A percentile compares a stretch with the other conserved stretches of the same genome.
These are phyloP conservation scores for Origma solitaria DNA, from an alignment of 2,113 vertebrate genomes.

Conservation along the genomic window DNA sequence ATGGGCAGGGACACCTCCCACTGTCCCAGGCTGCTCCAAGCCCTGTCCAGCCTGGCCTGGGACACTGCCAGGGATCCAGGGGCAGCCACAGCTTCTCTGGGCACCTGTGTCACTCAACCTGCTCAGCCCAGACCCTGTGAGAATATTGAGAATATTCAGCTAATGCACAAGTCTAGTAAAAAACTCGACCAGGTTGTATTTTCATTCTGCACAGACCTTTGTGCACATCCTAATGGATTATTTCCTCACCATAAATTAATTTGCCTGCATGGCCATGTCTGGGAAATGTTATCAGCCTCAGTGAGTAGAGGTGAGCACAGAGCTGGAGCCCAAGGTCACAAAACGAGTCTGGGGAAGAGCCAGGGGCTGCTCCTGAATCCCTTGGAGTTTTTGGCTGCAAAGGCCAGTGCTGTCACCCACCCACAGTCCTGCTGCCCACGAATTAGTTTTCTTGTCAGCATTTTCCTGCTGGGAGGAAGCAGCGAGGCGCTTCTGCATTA, in stretches of 20 bases:
- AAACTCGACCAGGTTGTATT: not conserved
- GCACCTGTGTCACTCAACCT: not conserved
- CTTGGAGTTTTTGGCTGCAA: not conserved
- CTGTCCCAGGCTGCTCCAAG: fast-evolving
- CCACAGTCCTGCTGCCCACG: not conserved
- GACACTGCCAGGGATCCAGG: fast-evolving
- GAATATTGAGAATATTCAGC: not conserved
- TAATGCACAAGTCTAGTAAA: not conserved
- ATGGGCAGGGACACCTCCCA: not conserved
- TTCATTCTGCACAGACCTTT: not conserved
- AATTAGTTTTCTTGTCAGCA: not conserved
- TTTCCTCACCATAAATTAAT: not conserved
- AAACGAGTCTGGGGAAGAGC: not conserved
- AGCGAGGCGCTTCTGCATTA: not conserved
- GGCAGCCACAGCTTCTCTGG: not conserved
- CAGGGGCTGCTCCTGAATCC: not conserved
- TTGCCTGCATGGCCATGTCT: fast-evolving
- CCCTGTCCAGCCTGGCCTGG: fast-evolving
- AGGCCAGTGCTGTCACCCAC: not conserved
- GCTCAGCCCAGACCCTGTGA: not conserved
- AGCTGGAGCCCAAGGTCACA: not conserved
- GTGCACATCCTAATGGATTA: not conserved
- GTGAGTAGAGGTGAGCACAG: not conserved
- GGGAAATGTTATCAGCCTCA: not conserved
- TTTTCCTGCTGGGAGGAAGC: not conserved